A percentile compares a stretch with the other conserved stretches of the same genome.
phyloP scores from a whole-genome alignment of 1,140 invertebrate genomes.

The Plodia interpunctella region DNA sequence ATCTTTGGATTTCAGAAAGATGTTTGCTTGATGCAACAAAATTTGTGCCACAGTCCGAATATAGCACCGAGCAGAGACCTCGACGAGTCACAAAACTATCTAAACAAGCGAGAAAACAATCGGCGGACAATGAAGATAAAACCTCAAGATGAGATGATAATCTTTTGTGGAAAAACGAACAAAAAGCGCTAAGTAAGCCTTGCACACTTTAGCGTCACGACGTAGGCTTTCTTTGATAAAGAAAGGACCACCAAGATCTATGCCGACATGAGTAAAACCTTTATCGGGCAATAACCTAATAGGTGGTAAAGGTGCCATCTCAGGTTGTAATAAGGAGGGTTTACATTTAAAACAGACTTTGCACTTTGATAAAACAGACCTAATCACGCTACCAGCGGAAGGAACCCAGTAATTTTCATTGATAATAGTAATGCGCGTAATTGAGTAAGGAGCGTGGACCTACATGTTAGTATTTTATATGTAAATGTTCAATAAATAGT shows the following conservation, averaged over 20 bases:
- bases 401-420: slow-evolving; percentile 6
- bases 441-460: background rate
- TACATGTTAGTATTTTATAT: slow-evolving; percentile 5
- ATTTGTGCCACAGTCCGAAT: too few species aligned
- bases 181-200: background rate
- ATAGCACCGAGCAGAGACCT: background rate
- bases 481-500: background rate
- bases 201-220: background rate
- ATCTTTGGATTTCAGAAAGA: too few species aligned
- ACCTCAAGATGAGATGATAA: background rate
- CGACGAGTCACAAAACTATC: background rate
- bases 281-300: background rate
- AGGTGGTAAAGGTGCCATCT: slow-evolving; percentile 5
- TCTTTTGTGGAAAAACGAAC: background rate
- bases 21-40: too few species aligned
- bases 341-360: background rate
- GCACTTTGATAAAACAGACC: slow-evolving; percentile 2
- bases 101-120: background rate
- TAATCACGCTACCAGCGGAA: background rate
- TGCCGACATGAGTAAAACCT: background rate
- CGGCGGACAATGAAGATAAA: background rate
- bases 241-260: background rate
- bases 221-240: background rate
- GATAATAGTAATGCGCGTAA: too few species aligned
- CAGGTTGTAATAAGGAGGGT: slow-evolving; percentile 7